Percentiles rank a stretch among this genome's conserved stretches.
These are phyloP conservation scores for Blera fallax DNA, from an alignment of 2,888 invertebrate genomes.

Conservation along the genomic window DNA sequence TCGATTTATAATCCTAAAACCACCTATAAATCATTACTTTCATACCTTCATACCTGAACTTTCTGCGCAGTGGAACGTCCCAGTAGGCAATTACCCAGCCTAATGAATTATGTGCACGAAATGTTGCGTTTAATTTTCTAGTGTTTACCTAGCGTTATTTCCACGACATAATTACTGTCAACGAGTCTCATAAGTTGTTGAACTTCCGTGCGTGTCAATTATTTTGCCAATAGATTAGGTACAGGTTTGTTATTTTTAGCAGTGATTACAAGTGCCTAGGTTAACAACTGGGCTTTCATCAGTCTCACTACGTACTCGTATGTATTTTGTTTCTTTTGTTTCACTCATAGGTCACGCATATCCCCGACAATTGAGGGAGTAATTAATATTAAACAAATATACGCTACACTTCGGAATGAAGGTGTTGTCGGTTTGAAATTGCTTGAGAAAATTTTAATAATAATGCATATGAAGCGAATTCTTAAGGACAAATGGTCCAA, in stretches of 20 bases:
- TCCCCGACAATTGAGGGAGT: too few relatives aligned
- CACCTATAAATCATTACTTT: background rate
- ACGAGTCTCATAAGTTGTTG: background rate
- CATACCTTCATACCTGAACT: too few relatives aligned
- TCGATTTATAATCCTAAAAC: background rate
- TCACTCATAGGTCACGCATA: too few relatives aligned
- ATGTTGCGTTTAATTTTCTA: background rate
- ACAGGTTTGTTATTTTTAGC: background rate
- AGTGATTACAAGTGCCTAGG: background rate
- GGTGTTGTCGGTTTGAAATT: too few relatives aligned
- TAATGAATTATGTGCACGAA: constrained; percentile 15
- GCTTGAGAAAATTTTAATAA: too few relatives aligned
- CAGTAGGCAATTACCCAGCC: background rate
- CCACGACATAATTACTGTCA: background rate
- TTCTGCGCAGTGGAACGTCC: background rate
- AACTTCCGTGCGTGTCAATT: constrained; percentile 14
- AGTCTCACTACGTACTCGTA: too few relatives aligned
- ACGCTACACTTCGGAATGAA: too few relatives aligned
- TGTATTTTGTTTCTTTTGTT: background rate
- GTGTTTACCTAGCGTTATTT: background rate
- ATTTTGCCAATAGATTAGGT: background rate
- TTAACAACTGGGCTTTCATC: background rate
- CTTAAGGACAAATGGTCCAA: too few relatives aligned
- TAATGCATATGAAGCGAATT: too few relatives aligned
- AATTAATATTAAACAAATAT: too few relatives aligned